Conservation (phyloP, 2,888 invertebrate species). For the Anarsia innoxiella region DNA sequence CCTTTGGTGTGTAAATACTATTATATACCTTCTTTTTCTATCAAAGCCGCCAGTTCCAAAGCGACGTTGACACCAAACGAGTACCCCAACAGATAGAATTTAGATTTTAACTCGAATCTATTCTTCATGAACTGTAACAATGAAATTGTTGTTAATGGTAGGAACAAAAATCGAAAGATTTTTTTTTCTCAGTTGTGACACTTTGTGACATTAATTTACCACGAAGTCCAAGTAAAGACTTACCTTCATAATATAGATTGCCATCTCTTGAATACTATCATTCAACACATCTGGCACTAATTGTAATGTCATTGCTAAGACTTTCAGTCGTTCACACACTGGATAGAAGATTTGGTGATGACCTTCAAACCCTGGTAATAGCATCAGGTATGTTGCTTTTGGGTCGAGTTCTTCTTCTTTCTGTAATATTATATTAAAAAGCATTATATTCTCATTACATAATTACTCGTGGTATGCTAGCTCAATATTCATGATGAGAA, state of each 20-base stretch:
- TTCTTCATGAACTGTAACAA: constrained; percentile 21
- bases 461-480: too few relatives aligned
- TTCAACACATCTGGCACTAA: constrained; percentile 30
- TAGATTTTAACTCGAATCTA: constrained; percentile 23
- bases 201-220: too few relatives aligned
- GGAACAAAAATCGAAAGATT: too few relatives aligned
- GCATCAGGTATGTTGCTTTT: constrained; percentile 28
- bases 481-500: too few relatives aligned
- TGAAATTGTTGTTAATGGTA: too few relatives aligned
- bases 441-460: too few relatives aligned
- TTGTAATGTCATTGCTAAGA: constrained; percentile 34
- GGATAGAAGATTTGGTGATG: constrained; percentile 30
- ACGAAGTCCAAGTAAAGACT: too few relatives aligned
- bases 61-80: constrained; percentile 35
- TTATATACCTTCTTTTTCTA: constrained; percentile 45
- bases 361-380: constrained; percentile 49
- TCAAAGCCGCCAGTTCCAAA: constrained; percentile 39
- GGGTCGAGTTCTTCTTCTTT: constrained; percentile 25
- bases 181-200: too few relatives aligned
- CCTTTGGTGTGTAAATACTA: too few relatives aligned
- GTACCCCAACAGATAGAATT: constrained; percentile 23
- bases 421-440: constrained; percentile 1
- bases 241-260: constrained; percentile 12
- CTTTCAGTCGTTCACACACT: constrained; percentile 34
- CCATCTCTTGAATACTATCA: constrained; percentile 33